Evolutionary conservation across 2,113 vertebrate species (phyloP).

Genomic region (Daubentonia madagascariensis): DNA sequence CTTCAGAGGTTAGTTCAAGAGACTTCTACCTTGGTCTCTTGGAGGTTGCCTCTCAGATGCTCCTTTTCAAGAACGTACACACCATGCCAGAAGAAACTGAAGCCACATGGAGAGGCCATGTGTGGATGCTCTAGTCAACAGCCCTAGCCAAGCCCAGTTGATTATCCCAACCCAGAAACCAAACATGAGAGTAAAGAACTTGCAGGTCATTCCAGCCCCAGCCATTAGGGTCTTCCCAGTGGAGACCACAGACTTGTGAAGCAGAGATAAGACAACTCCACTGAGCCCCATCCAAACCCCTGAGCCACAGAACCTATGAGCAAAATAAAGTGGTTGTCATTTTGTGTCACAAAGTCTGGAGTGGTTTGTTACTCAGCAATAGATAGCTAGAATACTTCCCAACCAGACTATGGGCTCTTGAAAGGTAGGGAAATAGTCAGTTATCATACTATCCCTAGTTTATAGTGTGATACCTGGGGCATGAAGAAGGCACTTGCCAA

Average conservation of each 20-base stretch:
- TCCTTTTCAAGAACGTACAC: not conserved
- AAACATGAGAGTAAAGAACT: not conserved
- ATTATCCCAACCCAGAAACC: not conserved
- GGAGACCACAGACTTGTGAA: not conserved
- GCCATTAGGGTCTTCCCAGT: not conserved
- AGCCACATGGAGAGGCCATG: not conserved
- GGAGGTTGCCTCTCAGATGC: no score
- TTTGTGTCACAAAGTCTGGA: not conserved
- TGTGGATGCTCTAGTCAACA: not conserved
- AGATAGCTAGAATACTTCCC: not conserved
- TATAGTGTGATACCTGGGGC: not conserved
- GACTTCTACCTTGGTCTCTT: not conserved
- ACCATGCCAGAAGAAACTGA: not conserved
- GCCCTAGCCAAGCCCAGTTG: not conserved
- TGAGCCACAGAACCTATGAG: not conserved
- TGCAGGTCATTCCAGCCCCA: not conserved
- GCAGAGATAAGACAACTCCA: not conserved
- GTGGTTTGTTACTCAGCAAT: not conserved
- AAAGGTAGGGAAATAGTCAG: not conserved
- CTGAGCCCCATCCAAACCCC: not conserved
- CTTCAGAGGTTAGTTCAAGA: not conserved
- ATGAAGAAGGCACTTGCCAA: not conserved
- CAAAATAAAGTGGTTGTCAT: not conserved
- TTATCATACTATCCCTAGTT: not conserved
- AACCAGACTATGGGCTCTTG: not conserved